Evolutionary conservation across 2,888 invertebrate genomes (phyloP).

Genomic region (Sinopyrophorus schimmeli): DNA sequence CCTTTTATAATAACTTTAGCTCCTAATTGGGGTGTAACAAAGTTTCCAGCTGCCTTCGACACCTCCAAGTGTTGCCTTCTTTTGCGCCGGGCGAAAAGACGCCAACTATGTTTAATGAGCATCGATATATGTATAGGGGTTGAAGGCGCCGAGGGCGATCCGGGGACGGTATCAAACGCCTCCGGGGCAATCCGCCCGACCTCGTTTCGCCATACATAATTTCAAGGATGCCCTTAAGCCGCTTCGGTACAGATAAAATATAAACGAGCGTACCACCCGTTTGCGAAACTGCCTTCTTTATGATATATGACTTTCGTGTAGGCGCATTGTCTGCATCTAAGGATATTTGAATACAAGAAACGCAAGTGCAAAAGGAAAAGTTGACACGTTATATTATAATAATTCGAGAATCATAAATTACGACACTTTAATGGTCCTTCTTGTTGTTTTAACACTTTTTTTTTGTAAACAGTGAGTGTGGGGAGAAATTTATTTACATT

Average conservation of each 20-base stretch:
- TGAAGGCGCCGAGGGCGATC: conserved; percentile 39
- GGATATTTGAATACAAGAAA: conserved; percentile 25
- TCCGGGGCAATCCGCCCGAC: conserved; percentile 45
- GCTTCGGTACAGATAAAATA: conserved; percentile 45
- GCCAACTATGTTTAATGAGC: conserved; percentile 22
- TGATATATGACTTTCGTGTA: conserved; percentile 41
- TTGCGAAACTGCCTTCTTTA: conserved; percentile 41
- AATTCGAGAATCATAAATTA: too few species aligned
- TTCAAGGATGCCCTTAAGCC: conserved; percentile 44
- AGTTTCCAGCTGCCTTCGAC: conserved; percentile 1
- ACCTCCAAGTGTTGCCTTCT: conserved; percentile 1
- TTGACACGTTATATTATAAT: too few species aligned
- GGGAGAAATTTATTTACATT: too few species aligned
- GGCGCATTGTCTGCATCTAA: conserved; percentile 35
- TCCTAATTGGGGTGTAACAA: too few species aligned
- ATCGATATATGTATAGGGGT: conserved; percentile 31
- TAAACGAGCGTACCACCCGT: conserved; percentile 43
- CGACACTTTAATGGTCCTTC: too few species aligned
- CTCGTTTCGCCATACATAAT: conserved; percentile 48
- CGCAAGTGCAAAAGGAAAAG: conserved; percentile 22
- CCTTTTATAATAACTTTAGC: conserved; percentile 17
- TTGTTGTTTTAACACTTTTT: too few species aligned
- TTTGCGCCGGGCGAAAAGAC: not conserved
- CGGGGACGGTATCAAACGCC: conserved; percentile 43
- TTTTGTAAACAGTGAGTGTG: too few species aligned